Base-by-base conservation (phyloP, 2,888 invertebrate species). In the Mythimna vitellina region DNA sequence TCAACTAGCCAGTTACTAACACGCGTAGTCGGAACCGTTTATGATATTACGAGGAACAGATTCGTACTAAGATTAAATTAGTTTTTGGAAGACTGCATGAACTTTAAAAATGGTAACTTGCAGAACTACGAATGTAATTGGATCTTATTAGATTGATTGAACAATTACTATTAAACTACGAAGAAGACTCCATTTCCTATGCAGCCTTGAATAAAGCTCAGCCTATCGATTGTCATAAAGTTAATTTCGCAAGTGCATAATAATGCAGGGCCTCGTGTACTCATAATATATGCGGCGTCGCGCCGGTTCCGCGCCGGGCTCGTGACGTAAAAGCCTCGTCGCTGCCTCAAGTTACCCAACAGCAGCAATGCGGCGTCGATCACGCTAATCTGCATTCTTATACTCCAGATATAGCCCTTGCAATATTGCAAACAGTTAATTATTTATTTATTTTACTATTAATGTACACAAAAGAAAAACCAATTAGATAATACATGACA, bases 301-400 rank as follows among this genome's bases (percentile, higher is more conserved):
- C 35, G 66, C 22, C 63, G 72, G 70, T 76, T 65, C 67, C 61
- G 65, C 69, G 80, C 72, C 70, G 71, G 38, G 20, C 29, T 83
- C 76, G 78, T 86, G 87, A 85, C 87, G 90, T 91, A 84, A 86
- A 81, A 74, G 82, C 89, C 89, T 84, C 84, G 83, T 84, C 78
- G 77, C 42, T 84, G 85, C 88, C 82, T 87, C 87, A 83, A 86
- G 87, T 91, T 91, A 89, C 89, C 87, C 89, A 92, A 93, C 91
- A 89, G 85, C 93, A 86, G 93, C 94, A 93, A 89, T 94, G 93
- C 93, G 92, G 90, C 86, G 87, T 86, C 86, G 87, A 90, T 90
- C 92, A 92, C 90, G 92, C 92, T 89, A 92, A 92, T 92, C 91
- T 92, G 88, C 91, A 91, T 92, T 91, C 88, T 89, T 87, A 80